Base-by-base conservation (phyloP, 2,113 vertebrate genomes). In the Tetrao urogallus region DNA sequence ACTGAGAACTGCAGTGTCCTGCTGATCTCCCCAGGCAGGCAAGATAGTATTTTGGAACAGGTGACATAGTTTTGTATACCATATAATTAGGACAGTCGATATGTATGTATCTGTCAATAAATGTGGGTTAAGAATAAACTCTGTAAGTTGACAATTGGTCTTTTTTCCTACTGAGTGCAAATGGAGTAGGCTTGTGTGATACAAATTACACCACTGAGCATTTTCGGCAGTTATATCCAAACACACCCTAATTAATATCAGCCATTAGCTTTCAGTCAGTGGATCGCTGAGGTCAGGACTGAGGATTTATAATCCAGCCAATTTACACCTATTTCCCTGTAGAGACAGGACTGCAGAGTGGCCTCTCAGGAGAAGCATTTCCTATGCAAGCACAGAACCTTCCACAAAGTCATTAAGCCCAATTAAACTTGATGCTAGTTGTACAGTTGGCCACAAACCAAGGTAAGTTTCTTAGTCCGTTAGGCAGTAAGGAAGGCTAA, bases 281-380 rank as follows among this genome's bases (percentile, higher is more conserved):
- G 20, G 47, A 83, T 2, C 38, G 28, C 21, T 10, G 70, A 47
- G 70, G 76, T 54, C 86, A 90, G 54, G 24, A n/a, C 15, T 61
- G 43, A 28, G 13, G 1, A 25, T 73, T 90, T 48, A 22, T 21
- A 30, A 75, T 38, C 47, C 25, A 42, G 11, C 10, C 52, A 57
- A 58, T 90, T 76, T 70, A 21, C 40, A 61, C 43, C 36, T 88
- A 10, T 3, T 2, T 61, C 28, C 56, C 42, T 0, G 0, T 52
- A 88, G 54, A 82, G 32, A 8, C 69, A n/a, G 63, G 21, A 25
- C 64, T 54, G 45, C 24, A 48, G 2, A 69, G 11, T 7, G 7
- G 22, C 11, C 11, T 48, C 54, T 13, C 10, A 40, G 57, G 57
- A 79, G 10, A 79, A 77, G 4, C 3, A 15, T 48, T 81, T 81